Evolutionary conservation across 2,888 invertebrate genomes (phyloP).

Genomic region (Drosophila seclusa): DNA sequence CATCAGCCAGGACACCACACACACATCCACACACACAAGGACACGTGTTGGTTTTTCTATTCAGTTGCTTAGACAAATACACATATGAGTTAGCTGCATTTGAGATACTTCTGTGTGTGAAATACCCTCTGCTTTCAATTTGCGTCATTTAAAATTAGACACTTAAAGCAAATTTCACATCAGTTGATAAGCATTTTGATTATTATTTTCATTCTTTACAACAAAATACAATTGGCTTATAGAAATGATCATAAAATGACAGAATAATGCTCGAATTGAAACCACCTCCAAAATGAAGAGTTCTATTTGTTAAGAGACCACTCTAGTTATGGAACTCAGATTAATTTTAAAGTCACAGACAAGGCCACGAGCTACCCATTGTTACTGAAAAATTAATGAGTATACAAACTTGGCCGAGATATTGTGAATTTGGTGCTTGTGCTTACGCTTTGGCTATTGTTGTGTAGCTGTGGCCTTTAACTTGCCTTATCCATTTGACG

Average conservation of each 20-base stretch:
- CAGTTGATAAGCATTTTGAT: not conserved
- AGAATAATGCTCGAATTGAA: not conserved
- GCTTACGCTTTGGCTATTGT: conserved; percentile 38
- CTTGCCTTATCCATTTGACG: conserved; percentile 68
- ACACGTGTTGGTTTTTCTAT: conserved; percentile 43
- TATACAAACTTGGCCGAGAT: conserved; percentile 30
- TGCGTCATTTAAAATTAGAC: not conserved
- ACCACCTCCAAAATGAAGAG: not conserved
- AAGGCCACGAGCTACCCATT: conserved; percentile 1
- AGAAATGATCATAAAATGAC: not conserved
- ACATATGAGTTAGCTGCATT: conserved; percentile 16
- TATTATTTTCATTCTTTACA: not conserved
- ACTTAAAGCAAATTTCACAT: not conserved
- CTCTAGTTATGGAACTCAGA: not conserved
- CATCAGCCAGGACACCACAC: conserved; percentile 41
- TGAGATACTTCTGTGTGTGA: not conserved
- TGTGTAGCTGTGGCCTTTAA: conserved; percentile 49
- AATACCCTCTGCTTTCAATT: conserved; percentile 30
- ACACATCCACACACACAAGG: conserved; percentile 3
- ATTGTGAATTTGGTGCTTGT: conserved; percentile 19
- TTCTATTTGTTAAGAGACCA: not conserved
- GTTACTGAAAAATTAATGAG: conserved; percentile 12
- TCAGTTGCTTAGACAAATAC: conserved; percentile 29
- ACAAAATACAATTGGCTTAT: not conserved
- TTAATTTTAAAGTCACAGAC: not conserved